Base-by-base conservation (phyloP, 2,797 vertebrate species). In the Gallirallus australis region DNA sequence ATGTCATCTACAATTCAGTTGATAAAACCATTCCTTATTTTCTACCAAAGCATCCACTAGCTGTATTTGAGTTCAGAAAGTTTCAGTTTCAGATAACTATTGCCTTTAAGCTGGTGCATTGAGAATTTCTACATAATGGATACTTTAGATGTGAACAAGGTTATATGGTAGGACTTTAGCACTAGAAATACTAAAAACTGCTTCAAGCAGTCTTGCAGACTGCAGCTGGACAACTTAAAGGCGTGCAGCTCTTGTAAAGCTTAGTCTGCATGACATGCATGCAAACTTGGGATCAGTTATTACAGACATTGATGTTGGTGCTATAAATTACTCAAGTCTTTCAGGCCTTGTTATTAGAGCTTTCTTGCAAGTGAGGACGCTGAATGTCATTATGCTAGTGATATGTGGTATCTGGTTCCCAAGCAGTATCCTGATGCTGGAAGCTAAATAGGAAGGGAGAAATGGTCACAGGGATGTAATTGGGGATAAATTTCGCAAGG, bases 401-500 rank as follows among this genome's bases (percentile, higher is more conserved):
- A 5, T 30, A 5, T 0, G 3, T 56, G 20, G 7, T 68, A 33
- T 50, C 18, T 7, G 18, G 7, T 63, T 50, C 2, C 8, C 28
- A 70, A 40, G 70, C 27, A 15, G 11, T 31, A 30, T 73, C 30
- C 35, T 1, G 3, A 6, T 61, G 63, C 47, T 90, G 72, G 54
- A 82, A 63, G 48, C 48, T 0, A 2, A 19, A 48, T 35, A 42
- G 39, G 23, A 64, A 48, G 16, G 50, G 37, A 68, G 42, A 33
- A 52, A 37, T 54, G 47, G 42, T 31, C 2, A 3, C 31, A 42
- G 28, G 28, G 82, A 19, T 1, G 0, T 40, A 16, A 1, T 0
- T 0, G 0, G 23, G 18, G 37, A 54, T 23, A 60, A 64, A 2
- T 0, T 0, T 18, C 30, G 66, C 23, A 11, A 42, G 30, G 16